These are phyloP conservation scores for Drosophila serrata DNA, from an alignment of 1,140 invertebrate genomes.

Conservation along the genomic window DNA sequence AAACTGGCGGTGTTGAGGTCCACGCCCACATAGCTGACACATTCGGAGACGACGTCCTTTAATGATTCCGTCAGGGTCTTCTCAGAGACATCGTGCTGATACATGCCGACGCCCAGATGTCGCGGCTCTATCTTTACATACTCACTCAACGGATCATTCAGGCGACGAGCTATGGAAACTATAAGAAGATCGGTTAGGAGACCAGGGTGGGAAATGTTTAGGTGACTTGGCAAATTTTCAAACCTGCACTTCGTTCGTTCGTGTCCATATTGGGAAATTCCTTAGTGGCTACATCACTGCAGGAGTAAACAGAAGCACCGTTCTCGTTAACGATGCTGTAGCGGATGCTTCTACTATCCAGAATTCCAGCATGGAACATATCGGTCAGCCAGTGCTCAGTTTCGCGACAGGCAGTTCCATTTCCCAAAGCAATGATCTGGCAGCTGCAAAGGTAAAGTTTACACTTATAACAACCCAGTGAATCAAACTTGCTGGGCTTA, in stretches of 20 bases:
- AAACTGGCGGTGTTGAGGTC: constrained; percentile 95
- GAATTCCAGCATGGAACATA: constrained; percentile 87
- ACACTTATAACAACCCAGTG: not conserved
- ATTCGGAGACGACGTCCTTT: constrained; percentile 91
- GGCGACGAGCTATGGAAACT: constrained; percentile 93
- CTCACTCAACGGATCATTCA: constrained; percentile 96
- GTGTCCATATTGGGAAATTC: constrained; percentile 94
- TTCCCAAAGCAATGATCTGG: constrained; percentile 93
- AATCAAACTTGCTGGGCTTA: constrained; percentile 8
- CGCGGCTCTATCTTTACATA: constrained; percentile 97
- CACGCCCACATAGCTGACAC: constrained; percentile 96
- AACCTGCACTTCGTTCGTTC: constrained; percentile 92
- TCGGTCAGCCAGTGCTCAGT: constrained; percentile 91
- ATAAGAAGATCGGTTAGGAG: not conserved
- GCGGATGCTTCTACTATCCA: constrained; percentile 87
- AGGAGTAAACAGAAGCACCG: constrained; percentile 96
- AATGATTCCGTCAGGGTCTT: constrained; percentile 91
- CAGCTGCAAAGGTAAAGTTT: constrained; percentile 85
- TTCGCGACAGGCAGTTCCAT: constrained; percentile 95
- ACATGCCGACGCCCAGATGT: constrained; percentile 96
- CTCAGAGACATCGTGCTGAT: constrained; percentile 95
- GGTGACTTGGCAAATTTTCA: too few species aligned
- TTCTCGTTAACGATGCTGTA: constrained; percentile 95
- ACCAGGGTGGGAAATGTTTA: too few species aligned
- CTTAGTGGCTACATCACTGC: constrained; percentile 92